Evolutionary conservation across 2,797 vertebrate genomes (phyloP), one percentile per base, ranked within the genome.

Genomic region (Neoniphon sammara): DNA sequence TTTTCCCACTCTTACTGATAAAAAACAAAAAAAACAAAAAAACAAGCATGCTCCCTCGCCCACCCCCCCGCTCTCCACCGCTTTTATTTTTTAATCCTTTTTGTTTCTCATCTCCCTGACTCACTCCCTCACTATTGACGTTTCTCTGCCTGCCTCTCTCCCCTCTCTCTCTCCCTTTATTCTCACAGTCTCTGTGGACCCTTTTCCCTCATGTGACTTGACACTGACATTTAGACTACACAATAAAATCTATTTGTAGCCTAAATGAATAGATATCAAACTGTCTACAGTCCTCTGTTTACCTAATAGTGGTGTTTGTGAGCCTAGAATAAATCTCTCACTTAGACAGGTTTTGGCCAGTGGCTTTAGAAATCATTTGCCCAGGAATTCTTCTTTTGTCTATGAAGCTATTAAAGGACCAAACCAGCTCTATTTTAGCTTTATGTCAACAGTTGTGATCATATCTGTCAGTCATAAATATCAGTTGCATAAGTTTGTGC

Each of bases 21-120:
- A 74, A 88, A 85, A 90, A 87, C 83, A 89, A 88, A 84, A 31
- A 78, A 65, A 70, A 42, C 67, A 18, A n/a, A n/a, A n/a, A n/a
- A n/a, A n/a, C n/a, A n/a, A n/a, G 66, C 74, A 42, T 39, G 73
- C 77, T 20, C 59, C 68, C 27, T 23, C 10, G 49, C 54, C 54
- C 39, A 44, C 5, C 2, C 57, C 77, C 73, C 54, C 64, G 0
- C 53, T 50, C 58, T 15, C 60, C 64, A 17, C 52, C 67, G 50
- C 86, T 88, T 88, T 90, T 76, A 89, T 87, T 88, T 89, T 88
- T 85, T 80, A 92, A 89, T 91, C 90, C 82, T 85, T 87, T 89
- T 87, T 83, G 85, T 86, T 54, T 84, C 75, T 88, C 87, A 85
- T 86, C 86, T 88, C 71, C 42, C 77, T 75, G 60, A 8, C 68